Base-by-base conservation (phyloP, 2,888 invertebrate genomes). In the Agonopterix heracliana region DNA sequence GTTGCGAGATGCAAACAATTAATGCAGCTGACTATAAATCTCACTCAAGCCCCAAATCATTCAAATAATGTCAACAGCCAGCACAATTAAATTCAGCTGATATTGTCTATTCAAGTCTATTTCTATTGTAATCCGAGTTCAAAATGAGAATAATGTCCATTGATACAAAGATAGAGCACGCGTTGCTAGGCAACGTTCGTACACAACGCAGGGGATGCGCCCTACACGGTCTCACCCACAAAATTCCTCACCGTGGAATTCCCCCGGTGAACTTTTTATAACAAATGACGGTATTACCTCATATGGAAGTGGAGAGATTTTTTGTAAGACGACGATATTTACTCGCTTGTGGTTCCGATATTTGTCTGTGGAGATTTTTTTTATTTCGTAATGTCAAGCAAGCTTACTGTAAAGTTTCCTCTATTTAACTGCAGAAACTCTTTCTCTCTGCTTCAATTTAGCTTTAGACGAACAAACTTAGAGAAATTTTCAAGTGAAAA, bases 201-300 rank as follows among this genome's bases (percentile, higher is more conserved):
- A 38, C 71, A 69, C 65, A 64, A 61, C 64, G 60, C 59, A 59
- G 76, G 81, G 81, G 78, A 74, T 71, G 70, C 60, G 63, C 69
- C 75, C 74, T 76, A 68, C 70, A 68, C 63, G 57, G 57, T 55
- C 62, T 78, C 74, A 75, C 78, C 75, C 79, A 81, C 78, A 68
- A 77, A 26, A 80, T 78, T 73, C 73, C 64, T 64, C 72, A 53
- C 66, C 57, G 56, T 56, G 84, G 85, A 82, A 85, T 78, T 84
- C 74, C 84, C 86, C 81, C 74, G 66, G 69, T 73, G 73, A 60
- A 77, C 54, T 64, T 75, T 78, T 81, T 81, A 81, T 71, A 63
- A 63, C 54, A 56, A 60, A 54, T 56, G 63, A 60, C 59, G 52
- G 57, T 64, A 59, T 57, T 60, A 48, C 55, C 59, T 62, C 59